Evolutionary conservation across 2,113 vertebrate species (phyloP).

Genomic region (Sakesphorus luctuosus): DNA sequence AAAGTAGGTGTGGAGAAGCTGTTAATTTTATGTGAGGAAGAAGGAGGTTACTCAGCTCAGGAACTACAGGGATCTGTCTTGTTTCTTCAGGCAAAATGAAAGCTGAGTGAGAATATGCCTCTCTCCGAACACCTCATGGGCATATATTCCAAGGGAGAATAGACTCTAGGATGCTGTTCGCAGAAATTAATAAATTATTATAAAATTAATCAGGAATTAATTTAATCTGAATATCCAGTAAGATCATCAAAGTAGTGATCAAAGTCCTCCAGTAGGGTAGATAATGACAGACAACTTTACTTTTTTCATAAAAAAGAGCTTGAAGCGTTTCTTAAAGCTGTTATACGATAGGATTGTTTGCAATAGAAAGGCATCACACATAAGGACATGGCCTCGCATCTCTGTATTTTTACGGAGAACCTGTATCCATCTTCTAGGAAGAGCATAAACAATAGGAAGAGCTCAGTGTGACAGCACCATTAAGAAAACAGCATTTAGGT

Average conservation of each 20-base stretch:
- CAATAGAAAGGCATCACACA: not conserved
- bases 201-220: not conserved
- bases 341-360: not conserved
- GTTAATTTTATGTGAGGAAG: not conserved
- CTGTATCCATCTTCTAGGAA: not conserved
- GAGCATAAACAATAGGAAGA: not conserved
- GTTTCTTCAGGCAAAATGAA: not conserved
- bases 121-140: not conserved
- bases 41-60: not conserved
- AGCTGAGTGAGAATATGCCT: not conserved
- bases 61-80: not conserved
- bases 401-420: not conserved
- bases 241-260: not conserved
- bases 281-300: not conserved
- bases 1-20: not conserved
- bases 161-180: not conserved
- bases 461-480: not conserved
- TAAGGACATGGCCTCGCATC: not conserved
- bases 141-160: not conserved
- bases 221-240: not conserved
- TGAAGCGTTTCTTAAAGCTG: not conserved
- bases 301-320: not conserved
- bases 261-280: not conserved
- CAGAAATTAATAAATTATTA: not conserved
- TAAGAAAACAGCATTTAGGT: not conserved